phyloP scores from a whole-genome alignment of 2,888 invertebrate genomes.

The Serrognathus titanus region DNA sequence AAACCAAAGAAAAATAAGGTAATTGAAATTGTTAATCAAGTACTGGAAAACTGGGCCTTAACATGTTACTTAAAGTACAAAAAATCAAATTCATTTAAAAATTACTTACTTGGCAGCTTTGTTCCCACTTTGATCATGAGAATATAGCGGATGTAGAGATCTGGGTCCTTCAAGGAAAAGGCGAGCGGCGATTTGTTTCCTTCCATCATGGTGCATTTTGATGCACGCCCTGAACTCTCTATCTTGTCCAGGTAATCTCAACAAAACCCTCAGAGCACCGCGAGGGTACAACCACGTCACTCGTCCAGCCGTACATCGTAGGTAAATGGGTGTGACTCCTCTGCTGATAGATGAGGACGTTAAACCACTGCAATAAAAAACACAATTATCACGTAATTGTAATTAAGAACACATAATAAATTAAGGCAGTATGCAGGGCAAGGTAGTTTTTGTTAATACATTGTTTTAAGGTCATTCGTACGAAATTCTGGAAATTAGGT shows the following conservation, averaged over 20 bases:
- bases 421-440: too few relatives aligned
- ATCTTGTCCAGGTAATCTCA: constrained; percentile 56
- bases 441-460: too few relatives aligned
- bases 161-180: constrained; percentile 64
- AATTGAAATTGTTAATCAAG: too few relatives aligned
- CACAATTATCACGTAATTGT: background rate
- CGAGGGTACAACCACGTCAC: constrained; percentile 75
- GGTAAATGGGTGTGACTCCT: constrained; percentile 72
- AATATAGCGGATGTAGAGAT: constrained; percentile 58
- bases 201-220: constrained; percentile 50
- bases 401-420: too few relatives aligned
- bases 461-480: too few relatives aligned
- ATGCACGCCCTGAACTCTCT: constrained; percentile 70
- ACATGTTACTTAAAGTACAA: too few relatives aligned
- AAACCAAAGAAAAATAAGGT: too few relatives aligned
- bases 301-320: constrained; percentile 68
- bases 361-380: constrained; percentile 57
- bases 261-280: constrained; percentile 67
- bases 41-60: too few relatives aligned
- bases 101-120: constrained; percentile 41
- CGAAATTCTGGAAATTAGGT: too few relatives aligned
- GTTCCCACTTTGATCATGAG: constrained; percentile 54
- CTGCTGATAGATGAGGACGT: constrained; percentile 48
- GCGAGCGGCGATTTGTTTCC: constrained; percentile 50
- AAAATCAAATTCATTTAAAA: too few relatives aligned